Percentiles rank a stretch among this genome's conserved stretches.
Conservation (phyloP, 2,888 invertebrate genomes). For the Anthrax anthrax region DNA sequence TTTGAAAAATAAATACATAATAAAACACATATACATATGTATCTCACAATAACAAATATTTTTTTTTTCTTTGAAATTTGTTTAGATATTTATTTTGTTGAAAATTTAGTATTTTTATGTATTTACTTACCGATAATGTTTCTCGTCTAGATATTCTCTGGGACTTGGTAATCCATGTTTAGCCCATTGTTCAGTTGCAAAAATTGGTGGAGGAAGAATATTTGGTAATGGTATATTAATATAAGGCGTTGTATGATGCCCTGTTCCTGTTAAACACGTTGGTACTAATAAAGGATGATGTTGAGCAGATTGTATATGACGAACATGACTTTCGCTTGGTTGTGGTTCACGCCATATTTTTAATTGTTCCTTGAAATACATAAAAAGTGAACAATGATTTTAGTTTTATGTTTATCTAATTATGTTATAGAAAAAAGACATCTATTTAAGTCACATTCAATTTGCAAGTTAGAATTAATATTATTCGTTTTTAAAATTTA, state of each 20-base stretch:
- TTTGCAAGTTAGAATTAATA: too few relatives aligned
- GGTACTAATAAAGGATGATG: conserved; percentile 4
- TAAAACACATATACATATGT: too few relatives aligned
- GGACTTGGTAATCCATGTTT: conserved; percentile 3
- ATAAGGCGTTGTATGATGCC: conserved; percentile 3
- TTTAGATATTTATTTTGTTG: too few relatives aligned
- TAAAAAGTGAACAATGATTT: not conserved
- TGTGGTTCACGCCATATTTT: conserved; percentile 4
- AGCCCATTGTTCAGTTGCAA: conserved; percentile 3
- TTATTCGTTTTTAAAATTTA: too few relatives aligned
- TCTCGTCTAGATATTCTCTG: conserved; percentile 5
- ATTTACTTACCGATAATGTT: conserved; percentile 5
- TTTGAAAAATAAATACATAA: too few relatives aligned
- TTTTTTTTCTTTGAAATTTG: too few relatives aligned
- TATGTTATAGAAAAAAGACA: not conserved
- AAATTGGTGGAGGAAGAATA: conserved; percentile 2
- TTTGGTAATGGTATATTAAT: conserved; percentile 4
- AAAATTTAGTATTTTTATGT: not conserved
- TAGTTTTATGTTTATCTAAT: not conserved
- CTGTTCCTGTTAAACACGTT: conserved; percentile 2
- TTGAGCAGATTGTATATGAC: not conserved
- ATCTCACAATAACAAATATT: too few relatives aligned
- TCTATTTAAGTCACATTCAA: too few relatives aligned
- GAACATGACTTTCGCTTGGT: not conserved
- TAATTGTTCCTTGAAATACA: conserved; percentile 1